A percentile compares a stretch with the other conserved stretches of the same genome.
phyloP scores from a whole-genome alignment of 2,797 vertebrate genomes.

The Spheniscus humboldti region DNA sequence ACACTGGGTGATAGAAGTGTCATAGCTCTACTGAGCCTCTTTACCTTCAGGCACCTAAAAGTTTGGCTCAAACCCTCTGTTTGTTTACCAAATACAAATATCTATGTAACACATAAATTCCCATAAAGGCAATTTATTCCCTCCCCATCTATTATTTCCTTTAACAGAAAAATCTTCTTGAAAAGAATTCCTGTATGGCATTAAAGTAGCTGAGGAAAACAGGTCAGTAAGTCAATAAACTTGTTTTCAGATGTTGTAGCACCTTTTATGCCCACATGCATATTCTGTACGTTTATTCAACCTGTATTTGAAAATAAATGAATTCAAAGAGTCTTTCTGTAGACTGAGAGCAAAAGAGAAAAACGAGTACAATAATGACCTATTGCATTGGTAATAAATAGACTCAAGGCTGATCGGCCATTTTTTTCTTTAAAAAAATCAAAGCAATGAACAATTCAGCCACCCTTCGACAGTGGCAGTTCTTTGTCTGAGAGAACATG shows the following conservation, averaged over 20 bases:
- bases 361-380: not conserved
- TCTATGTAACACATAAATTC: not conserved
- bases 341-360: not conserved
- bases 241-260: not conserved
- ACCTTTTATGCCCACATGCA: not conserved
- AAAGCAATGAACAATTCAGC: not conserved
- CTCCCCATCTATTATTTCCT: not conserved
- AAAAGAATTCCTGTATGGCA: not conserved
- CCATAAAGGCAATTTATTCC: not conserved
- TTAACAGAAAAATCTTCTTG: not conserved
- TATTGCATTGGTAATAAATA: not conserved
- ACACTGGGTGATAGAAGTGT: not conserved
- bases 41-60: not conserved
- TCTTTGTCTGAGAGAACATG: not conserved
- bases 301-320: not conserved
- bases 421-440: not conserved
- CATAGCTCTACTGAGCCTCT: not conserved
- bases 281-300: not conserved
- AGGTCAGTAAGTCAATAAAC: not conserved
- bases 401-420: not conserved
- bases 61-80: not conserved
- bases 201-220: not conserved
- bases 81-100: not conserved
- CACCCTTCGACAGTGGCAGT: not conserved
- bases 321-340: not conserved